A percentile compares a stretch with the other conserved stretches of the same genome.
phyloP scores from a whole-genome alignment of 2,797 vertebrate genomes.

The Rallus crepitans region DNA sequence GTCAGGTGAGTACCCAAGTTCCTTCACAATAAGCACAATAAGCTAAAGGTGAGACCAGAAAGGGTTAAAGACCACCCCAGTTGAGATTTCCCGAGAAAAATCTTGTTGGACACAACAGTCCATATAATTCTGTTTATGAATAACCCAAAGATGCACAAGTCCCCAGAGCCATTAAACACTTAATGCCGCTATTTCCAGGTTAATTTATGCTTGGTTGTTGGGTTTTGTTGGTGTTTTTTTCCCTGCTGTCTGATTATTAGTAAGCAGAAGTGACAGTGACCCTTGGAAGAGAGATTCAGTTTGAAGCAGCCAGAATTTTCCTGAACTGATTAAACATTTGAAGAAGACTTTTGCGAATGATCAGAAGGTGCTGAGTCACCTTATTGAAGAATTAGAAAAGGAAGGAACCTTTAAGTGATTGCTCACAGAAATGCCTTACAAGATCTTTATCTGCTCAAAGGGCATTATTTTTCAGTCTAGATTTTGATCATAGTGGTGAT shows the following conservation, averaged over 20 bases:
- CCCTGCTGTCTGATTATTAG: constrained; percentile 36
- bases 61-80: background rate
- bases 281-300: constrained; percentile 42
- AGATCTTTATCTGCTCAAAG: background rate
- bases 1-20: background rate
- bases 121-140: constrained; percentile 58
- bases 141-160: constrained; percentile 39
- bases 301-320: constrained; percentile 58
- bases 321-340: constrained; percentile 10
- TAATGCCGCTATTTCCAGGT: constrained; percentile 67
- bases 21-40: background rate
- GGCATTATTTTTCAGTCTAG: background rate
- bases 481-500: background rate
- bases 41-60: background rate
- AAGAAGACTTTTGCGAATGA: constrained; percentile 45
- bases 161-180: constrained; percentile 67
- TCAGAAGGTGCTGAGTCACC: constrained; percentile 27
- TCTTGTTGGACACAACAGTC: constrained; percentile 24
- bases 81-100: constrained; percentile 38
- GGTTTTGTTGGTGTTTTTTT: constrained; percentile 37
- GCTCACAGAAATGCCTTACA: background rate
- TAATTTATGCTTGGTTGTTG: constrained; percentile 32
- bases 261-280: constrained; percentile 43
- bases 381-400: constrained; percentile 29
- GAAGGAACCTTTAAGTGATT: constrained; percentile 7